Base-by-base conservation (phyloP, 2,113 vertebrate species). In the Vulpes ferrilata region DNA sequence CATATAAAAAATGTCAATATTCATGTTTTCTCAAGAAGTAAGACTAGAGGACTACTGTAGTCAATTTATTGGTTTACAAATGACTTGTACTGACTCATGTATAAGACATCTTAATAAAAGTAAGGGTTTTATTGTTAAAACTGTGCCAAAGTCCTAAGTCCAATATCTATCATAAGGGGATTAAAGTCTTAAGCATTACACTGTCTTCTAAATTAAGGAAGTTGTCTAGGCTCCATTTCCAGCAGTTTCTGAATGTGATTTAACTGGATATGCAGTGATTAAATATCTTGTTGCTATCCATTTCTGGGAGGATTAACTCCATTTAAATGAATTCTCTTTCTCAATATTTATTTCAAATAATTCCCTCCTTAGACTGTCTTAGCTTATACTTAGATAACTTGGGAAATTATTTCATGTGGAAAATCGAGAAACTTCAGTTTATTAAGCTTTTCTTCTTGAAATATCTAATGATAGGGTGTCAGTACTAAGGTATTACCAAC, bases 271-370 rank as follows among this genome's bases (percentile, higher is more conserved):
- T 96, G 84, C 83, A 60, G 35, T 95, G 98, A 98, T 98, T 98
- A 98, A 98, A 95, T 98, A 98, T 98, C 98, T 98, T 88, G 83
- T 98, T 98, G 97, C 95, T 98, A 93, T 97, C 97, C 97, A 97
- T 98, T 98, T 98, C 98, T 95, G 94, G 90, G 32, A 97, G 97
- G 97, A 98, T 98, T 99, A 98, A 97, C 96, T 98, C 92, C 0
- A 80, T 96, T 98, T 88, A 97, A 98, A 98, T 98, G 94, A 98
- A 94, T 97, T 97, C 95, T 97, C 90, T 97, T 97, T 97, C 13
- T 5, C 98, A 98, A 98, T 98, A 98, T 99, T 98, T 99, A 98
- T 98, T 98, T 98, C 97, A 64, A 93, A 89, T 80, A 92, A 95
- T 92, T 98, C 97, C 96, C 62, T 98, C 97, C 96, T 59, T 81